phyloP scores from a whole-genome alignment of 2,888 invertebrate species.

The Chrysolina haemoptera region DNA sequence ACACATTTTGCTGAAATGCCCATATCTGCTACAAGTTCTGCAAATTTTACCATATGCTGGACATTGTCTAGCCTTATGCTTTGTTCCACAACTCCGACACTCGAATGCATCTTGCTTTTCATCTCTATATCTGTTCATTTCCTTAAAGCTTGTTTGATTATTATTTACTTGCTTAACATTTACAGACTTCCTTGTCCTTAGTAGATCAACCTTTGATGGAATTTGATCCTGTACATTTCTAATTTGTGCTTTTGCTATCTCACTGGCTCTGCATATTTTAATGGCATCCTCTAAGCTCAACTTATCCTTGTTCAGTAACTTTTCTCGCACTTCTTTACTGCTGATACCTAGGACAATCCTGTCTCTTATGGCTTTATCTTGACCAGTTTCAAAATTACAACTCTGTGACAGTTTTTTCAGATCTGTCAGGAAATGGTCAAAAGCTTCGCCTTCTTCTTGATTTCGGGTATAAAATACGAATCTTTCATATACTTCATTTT shows the following conservation, averaged over 20 bases:
- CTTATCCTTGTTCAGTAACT: neutral
- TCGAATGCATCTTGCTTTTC: no score
- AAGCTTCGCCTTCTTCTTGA: constrained; percentile 19
- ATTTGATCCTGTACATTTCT: neutral
- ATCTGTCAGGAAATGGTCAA: constrained; percentile 22
- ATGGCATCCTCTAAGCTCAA: no score
- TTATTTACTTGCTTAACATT: neutral
- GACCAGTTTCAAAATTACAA: constrained; percentile 11
- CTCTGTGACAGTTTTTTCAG: constrained; percentile 20
- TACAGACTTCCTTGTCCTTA: neutral
- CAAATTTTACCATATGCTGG: no score
- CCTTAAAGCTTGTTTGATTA: neutral
- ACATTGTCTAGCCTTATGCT: neutral
- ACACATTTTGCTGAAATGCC: no score
- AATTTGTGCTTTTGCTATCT: no score
- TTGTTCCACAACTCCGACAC: neutral
- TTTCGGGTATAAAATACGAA: constrained; percentile 7
- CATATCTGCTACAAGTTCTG: no score
- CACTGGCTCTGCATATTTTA: no score
- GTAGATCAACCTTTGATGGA: neutral
- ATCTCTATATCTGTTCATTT: neutral
- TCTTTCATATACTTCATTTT: constrained; percentile 24
- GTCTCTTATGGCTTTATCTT: constrained; percentile 17
- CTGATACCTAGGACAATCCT: constrained; percentile 22
- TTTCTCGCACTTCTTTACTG: constrained; percentile 5